These are phyloP conservation scores for Drosophila triauraria DNA, from an alignment of 1,140 invertebrate species.

Conservation along the genomic window DNA sequence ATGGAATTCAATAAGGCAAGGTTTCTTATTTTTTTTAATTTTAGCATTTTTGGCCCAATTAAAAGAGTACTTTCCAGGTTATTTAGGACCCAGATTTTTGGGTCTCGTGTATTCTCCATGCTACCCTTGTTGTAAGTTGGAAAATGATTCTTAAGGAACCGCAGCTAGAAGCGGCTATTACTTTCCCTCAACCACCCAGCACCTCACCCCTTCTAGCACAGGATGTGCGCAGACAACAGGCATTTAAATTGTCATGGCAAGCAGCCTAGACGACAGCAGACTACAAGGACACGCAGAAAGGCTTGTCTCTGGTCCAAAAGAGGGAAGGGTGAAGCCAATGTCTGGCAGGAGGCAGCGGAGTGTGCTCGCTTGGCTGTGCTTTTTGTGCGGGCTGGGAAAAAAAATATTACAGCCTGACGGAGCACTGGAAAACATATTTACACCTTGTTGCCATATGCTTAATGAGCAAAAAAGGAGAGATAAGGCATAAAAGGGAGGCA, in stretches of 20 bases:
- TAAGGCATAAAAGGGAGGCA: conserved; percentile 19
- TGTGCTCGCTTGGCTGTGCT: conserved; percentile 32
- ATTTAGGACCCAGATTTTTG: background rate
- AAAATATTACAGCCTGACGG: conserved; percentile 45
- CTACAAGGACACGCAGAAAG: conserved; percentile 58
- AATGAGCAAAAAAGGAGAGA: conserved; percentile 66
- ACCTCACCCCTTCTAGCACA: conserved; percentile 2
- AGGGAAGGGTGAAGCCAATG: background rate
- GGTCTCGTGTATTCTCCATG: background rate
- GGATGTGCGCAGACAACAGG: conserved; percentile 59
- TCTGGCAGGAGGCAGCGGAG: conserved; percentile 19
- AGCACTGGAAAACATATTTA: conserved; percentile 63
- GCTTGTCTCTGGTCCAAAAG: conserved; percentile 48
- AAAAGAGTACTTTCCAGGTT: background rate
- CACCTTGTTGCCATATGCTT: conserved; percentile 80
- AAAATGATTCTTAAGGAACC: conserved; percentile 51
- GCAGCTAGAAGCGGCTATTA: conserved; percentile 69
- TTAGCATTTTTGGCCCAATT: background rate
- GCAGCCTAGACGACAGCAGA: conserved; percentile 44
- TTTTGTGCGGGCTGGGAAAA: conserved; percentile 57
- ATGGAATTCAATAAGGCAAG: background rate
- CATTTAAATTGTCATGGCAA: conserved; percentile 79
- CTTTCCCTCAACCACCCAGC: conserved; percentile 39
- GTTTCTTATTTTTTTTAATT: background rate
- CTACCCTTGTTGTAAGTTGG: conserved; percentile 19